Percentiles rank a stretch among this genome's conserved stretches.
These are phyloP conservation scores for Xylota sylvarum DNA, from an alignment of 2,888 invertebrate genomes.

Conservation along the genomic window DNA sequence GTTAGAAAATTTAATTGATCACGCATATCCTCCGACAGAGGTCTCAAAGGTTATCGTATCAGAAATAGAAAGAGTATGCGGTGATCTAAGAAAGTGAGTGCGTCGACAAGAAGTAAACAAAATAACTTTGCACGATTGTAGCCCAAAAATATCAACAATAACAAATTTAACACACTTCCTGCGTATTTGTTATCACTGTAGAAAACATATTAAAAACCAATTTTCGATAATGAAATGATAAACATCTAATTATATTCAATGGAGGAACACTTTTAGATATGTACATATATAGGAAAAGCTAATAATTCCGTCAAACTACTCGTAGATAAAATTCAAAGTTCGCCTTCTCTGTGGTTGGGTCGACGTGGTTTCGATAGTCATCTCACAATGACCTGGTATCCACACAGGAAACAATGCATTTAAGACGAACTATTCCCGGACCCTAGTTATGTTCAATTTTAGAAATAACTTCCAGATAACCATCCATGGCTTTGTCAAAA, in stretches of 20 bases:
- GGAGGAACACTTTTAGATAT: no score
- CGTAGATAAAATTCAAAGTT: no score
- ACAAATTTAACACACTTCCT: constrained; percentile 16
- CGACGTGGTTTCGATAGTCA: no score
- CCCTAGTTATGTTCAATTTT: no score
- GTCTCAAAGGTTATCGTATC: constrained; percentile 27
- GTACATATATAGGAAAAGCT: no score
- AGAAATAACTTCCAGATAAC: no score
- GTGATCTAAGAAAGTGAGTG: constrained; percentile 7
- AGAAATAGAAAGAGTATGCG: neutral
- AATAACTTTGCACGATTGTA: neutral
- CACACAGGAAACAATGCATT: no score
- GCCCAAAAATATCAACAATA: neutral
- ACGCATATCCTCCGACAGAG: constrained; percentile 16
- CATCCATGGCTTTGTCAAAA: no score
- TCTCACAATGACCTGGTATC: no score
- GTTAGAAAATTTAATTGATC: neutral
- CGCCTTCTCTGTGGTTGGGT: no score
- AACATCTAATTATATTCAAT: neutral
- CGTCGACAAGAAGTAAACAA: constrained; percentile 22
- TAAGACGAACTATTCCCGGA: no score
- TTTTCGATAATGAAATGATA: neutral
- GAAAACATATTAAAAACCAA: neutral
- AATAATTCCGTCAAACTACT: no score
- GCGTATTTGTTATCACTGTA: constrained; percentile 4